These are phyloP conservation scores for Drosophila quinaria DNA, from an alignment of 2,888 invertebrate species.

Conservation along the genomic window DNA sequence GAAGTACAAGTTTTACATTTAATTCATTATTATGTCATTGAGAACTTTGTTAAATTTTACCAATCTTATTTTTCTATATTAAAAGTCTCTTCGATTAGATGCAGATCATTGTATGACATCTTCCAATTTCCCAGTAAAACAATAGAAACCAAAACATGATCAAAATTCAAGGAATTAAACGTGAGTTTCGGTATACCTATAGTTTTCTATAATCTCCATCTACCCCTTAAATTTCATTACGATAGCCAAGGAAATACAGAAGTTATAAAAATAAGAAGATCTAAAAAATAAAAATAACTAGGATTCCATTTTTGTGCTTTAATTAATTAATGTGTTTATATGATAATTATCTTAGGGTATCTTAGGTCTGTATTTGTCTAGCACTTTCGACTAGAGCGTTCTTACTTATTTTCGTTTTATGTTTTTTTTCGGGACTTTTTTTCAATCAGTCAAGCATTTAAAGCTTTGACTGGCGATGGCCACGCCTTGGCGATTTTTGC, in stretches of 20 bases:
- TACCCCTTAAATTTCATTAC: not conserved
- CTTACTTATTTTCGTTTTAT: not conserved
- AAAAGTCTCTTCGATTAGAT: too few relatives aligned
- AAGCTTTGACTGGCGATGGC: conserved; percentile 26
- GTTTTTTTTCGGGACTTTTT: conserved; percentile 55
- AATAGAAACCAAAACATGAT: too few relatives aligned
- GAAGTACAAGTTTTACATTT: too few relatives aligned
- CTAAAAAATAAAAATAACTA: too few relatives aligned
- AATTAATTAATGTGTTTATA: not conserved
- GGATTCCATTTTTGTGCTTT: too few relatives aligned
- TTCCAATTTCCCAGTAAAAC: too few relatives aligned
- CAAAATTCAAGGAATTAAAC: not conserved
- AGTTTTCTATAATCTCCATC: not conserved
- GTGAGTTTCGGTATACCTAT: not conserved
- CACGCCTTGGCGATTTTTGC: conserved; percentile 45
- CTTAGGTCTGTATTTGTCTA: not conserved
- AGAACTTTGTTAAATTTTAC: too few relatives aligned
- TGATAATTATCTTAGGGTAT: not conserved
- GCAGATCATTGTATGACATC: too few relatives aligned
- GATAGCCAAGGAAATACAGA: not conserved
- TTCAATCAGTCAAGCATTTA: conserved; percentile 58
- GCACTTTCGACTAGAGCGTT: not conserved
- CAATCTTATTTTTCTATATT: too few relatives aligned
- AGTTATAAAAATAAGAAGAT: too few relatives aligned
- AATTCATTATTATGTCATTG: too few relatives aligned